These are phyloP conservation scores for Emys orbicularis DNA, from an alignment of 2,797 vertebrate genomes.

Conservation along the genomic window DNA sequence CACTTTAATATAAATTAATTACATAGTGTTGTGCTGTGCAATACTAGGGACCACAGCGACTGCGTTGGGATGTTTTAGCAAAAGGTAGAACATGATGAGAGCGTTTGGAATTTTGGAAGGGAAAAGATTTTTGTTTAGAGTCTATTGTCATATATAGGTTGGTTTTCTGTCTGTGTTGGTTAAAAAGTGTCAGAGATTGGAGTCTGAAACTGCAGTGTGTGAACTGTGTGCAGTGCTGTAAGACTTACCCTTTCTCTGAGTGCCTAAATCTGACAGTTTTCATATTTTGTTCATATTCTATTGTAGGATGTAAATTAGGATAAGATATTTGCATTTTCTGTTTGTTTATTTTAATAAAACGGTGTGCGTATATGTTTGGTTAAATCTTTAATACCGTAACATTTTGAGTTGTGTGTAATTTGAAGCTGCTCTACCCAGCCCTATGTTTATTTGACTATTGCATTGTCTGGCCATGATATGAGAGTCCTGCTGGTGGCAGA, in stretches of 20 bases:
- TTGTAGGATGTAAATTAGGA: background rate
- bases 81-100: background rate
- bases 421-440: background rate
- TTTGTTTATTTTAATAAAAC: background rate
- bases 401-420: background rate
- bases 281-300: background rate
- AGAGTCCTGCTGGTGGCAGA: background rate
- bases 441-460: background rate
- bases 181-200: accelerated
- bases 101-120: too few species aligned
- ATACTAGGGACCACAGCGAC: background rate
- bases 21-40: background rate
- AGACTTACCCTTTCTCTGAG: background rate
- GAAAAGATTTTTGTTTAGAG: background rate
- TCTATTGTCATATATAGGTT: background rate
- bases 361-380: background rate
- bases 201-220: background rate
- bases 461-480: background rate
- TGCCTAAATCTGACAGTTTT: background rate
- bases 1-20: background rate
- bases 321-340: background rate
- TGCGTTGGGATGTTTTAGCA: background rate
- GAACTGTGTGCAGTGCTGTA: background rate
- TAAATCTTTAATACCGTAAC: background rate
- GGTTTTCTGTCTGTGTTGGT: background rate